phyloP scores from a whole-genome alignment of 2,113 vertebrate genomes.

The Daphoenositta chrysoptera region DNA sequence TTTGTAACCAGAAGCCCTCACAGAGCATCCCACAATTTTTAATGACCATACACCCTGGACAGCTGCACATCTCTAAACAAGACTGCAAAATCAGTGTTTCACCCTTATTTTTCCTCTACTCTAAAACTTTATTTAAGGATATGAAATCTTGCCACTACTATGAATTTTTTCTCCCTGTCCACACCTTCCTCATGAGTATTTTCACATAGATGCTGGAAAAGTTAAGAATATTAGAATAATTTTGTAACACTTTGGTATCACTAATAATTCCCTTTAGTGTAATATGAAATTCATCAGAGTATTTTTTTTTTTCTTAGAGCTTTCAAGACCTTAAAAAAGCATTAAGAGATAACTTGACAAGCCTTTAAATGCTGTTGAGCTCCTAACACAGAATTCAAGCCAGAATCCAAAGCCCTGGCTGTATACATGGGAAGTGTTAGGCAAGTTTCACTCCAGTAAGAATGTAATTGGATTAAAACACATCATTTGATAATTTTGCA shows the following conservation, averaged over 20 bases:
- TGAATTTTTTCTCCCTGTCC: background rate
- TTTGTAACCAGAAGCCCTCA: background rate
- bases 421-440: background rate
- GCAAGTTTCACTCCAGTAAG: constrained; percentile 43
- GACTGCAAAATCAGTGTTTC: background rate
- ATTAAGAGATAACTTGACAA: constrained; percentile 5
- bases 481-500: constrained; percentile 70
- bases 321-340: background rate
- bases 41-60: background rate
- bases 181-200: background rate
- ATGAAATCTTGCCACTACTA: background rate
- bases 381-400: constrained; percentile 8
- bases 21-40: background rate
- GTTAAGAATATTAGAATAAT: background rate
- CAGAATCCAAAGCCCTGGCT: constrained; percentile 33
- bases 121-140: background rate
- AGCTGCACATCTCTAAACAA: background rate
- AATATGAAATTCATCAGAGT: background rate
- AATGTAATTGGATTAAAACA: constrained; percentile 71
- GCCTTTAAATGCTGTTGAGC: background rate
- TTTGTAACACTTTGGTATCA: background rate
- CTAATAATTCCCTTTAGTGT: background rate
- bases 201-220: background rate
- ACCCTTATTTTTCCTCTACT: background rate
- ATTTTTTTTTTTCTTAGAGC: background rate